Evolutionary conservation across 2,113 vertebrate genomes (phyloP).

Genomic region (Cariama cristata): DNA sequence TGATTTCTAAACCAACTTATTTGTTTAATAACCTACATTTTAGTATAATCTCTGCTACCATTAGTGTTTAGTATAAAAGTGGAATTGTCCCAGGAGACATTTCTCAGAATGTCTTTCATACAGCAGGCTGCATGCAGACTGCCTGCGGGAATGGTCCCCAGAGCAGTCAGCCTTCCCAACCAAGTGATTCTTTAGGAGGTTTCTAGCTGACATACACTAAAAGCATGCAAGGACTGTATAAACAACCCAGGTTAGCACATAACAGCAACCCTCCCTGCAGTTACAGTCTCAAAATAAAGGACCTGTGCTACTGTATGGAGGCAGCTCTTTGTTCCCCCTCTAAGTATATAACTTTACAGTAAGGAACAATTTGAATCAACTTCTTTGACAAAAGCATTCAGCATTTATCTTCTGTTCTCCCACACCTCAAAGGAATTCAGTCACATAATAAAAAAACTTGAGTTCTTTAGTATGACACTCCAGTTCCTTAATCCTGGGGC

Average conservation of each 20-base stretch:
- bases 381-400: not conserved
- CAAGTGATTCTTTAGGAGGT: not conserved
- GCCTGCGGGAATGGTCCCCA: accelerated
- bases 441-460: not conserved
- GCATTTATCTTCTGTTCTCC: not conserved
- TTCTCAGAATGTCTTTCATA: not conserved
- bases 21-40: not conserved
- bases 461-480: not conserved
- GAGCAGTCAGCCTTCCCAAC: not conserved
- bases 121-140: not conserved
- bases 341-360: not conserved
- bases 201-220: not conserved
- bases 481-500: not conserved
- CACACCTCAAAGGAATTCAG: not conserved
- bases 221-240: not conserved
- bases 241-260: not conserved
- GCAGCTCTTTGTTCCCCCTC: not conserved
- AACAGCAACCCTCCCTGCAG: not conserved
- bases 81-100: not conserved
- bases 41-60: accelerated
- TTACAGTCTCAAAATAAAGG: not conserved
- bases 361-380: not conserved
- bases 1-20: not conserved
- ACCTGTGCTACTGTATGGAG: not conserved
- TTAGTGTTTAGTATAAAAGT: not conserved